Conservation (phyloP, 1,140 invertebrate genomes). For the Aradophagus sp. region DNA sequence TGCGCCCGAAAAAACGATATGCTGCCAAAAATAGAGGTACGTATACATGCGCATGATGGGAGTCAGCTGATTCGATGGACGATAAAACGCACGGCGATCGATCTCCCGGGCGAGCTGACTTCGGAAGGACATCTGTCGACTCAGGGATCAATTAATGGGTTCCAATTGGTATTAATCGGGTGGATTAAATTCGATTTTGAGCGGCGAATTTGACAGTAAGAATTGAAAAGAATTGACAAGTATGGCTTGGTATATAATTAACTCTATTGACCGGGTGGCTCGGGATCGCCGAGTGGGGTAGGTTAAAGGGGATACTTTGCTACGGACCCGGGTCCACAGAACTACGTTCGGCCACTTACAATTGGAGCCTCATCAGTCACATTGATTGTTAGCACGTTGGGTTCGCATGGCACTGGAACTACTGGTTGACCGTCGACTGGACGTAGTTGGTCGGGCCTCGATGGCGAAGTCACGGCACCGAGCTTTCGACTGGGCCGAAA, state of each 20-base stretch:
- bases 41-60: conserved; percentile 33
- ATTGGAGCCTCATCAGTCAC: conserved; percentile 72
- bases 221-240: too few species aligned
- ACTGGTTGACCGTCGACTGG: conserved; percentile 2
- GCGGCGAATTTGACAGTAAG: too few species aligned
- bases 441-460: background rate
- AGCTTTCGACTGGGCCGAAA: conserved; percentile 9
- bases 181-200: too few species aligned
- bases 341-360: conserved; percentile 62
- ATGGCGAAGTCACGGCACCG: conserved; percentile 5
- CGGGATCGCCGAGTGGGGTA: conserved; percentile 9
- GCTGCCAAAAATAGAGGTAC: conserved; percentile 41
- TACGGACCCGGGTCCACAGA: background rate
- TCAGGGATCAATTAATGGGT: background rate
- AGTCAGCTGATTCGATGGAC: conserved; percentile 51
- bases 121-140: conserved; percentile 30
- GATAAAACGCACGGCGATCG: conserved; percentile 46
- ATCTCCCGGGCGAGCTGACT: conserved; percentile 11
- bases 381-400: conserved; percentile 66
- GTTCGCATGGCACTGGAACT: conserved; percentile 65
- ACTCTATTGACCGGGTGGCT: conserved; percentile 22
- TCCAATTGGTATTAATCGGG: too few species aligned
- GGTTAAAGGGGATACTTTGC: conserved; percentile 19
- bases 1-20: conserved; percentile 13
- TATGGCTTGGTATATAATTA: conserved; percentile 23